A percentile compares a stretch with the other conserved stretches of the same genome.
Evolutionary conservation across 1,140 invertebrate species (phyloP).

Genomic region (Macrosteles quadrilineatus): DNA sequence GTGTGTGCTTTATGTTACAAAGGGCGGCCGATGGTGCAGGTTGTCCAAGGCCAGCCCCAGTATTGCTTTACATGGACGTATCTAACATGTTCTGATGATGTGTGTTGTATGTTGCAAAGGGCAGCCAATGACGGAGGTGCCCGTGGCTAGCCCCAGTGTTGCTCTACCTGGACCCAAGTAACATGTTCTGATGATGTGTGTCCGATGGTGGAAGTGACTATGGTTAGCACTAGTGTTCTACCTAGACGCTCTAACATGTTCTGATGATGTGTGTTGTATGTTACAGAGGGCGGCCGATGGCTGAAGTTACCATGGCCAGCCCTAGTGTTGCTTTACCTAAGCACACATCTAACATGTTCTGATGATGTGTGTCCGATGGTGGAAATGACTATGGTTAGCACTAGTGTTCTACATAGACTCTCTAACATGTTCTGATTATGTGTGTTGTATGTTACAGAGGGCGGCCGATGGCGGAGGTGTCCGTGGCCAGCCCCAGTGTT

Average conservation of each 20-base stretch:
- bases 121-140: slow-evolving; percentile 18
- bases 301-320: neutral
- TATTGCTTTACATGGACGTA: no score
- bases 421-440: no score
- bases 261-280: neutral
- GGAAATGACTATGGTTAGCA: no score
- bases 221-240: neutral
- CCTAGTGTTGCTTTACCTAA: slow-evolving; percentile 2
- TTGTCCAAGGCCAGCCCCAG: no score
- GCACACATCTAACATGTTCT: no score
- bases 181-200: neutral
- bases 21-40: no score
- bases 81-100: no score
- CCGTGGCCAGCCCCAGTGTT: neutral
- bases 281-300: slow-evolving; percentile 28
- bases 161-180: no score
- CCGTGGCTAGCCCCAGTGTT: neutral
- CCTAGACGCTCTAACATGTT: neutral
- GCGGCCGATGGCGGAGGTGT: slow-evolving; percentile 24
- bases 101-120: slow-evolving; percentile 18
- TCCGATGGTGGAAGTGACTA: slow-evolving; percentile 18
- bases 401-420: no score
- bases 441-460: slow-evolving; percentile 20
- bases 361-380: no score
- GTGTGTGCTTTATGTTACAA: no score